Evolutionary conservation across 2,113 vertebrate species (phyloP).

Genomic region (Protobothrops flavoviridis): DNA sequence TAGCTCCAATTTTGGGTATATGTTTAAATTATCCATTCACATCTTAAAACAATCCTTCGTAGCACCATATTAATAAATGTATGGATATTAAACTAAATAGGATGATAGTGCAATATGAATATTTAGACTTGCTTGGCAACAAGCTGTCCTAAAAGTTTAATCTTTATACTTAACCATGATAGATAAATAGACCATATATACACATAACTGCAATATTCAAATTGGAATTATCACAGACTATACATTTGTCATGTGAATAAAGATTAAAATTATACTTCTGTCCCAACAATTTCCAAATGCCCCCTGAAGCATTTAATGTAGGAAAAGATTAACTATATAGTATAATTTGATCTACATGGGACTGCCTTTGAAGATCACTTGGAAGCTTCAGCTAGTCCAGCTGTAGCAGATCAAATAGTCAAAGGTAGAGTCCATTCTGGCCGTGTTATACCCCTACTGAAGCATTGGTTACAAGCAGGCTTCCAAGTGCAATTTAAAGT

Average conservation of each 20-base stretch:
- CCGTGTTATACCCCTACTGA: background rate
- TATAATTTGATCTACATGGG: background rate
- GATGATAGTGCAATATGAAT: background rate
- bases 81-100: background rate
- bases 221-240: background rate
- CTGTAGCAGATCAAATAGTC: background rate
- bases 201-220: background rate
- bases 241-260: background rate
- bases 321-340: background rate
- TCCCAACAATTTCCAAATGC: background rate
- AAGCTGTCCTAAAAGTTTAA: background rate
- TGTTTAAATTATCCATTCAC: background rate
- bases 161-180: background rate
- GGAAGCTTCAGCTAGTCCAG: background rate
- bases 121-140: background rate
- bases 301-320: background rate
- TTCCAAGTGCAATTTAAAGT: background rate
- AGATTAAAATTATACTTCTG: background rate
- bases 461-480: background rate
- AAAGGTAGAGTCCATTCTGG: background rate
- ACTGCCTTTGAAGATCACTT: background rate
- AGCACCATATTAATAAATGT: background rate
- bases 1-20: background rate
- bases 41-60: background rate
- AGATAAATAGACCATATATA: background rate